Evolutionary conservation across 2,113 vertebrate species (phyloP).

Genomic region (Bujurquina vittata): DNA sequence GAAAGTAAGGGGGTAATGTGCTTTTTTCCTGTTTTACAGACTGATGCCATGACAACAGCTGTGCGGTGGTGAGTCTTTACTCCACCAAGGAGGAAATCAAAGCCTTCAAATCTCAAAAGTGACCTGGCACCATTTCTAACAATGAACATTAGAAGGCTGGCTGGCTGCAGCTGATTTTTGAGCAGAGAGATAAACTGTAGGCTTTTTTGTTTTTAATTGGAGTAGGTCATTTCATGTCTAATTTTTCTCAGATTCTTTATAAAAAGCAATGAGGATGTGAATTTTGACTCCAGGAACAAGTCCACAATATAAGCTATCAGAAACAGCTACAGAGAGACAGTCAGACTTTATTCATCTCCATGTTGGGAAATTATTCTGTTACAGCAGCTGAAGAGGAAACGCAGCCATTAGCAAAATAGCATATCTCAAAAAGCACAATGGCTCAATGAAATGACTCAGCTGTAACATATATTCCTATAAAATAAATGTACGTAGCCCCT

Average conservation of each 20-base stretch:
- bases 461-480: background rate
- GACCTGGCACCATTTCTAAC: constrained; percentile 36
- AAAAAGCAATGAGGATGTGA: background rate
- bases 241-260: background rate
- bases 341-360: background rate
- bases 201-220: background rate
- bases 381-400: background rate
- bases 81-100: constrained; percentile 52
- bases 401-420: background rate
- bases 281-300: background rate
- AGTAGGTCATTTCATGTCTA: background rate
- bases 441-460: background rate
- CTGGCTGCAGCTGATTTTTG: constrained; percentile 14
- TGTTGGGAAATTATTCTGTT: background rate
- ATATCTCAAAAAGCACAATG: background rate
- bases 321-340: background rate
- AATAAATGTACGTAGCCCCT: too few species aligned
- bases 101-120: constrained; percentile 34
- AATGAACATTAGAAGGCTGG: constrained; percentile 13
- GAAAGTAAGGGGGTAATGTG: background rate
- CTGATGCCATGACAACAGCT: constrained; percentile 39
- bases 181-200: constrained; percentile 21
- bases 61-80: background rate
- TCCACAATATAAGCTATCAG: background rate
- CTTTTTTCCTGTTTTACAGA: background rate